These are phyloP conservation scores for Motacilla alba DNA, from an alignment of 2,113 vertebrate species.

Conservation along the genomic window DNA sequence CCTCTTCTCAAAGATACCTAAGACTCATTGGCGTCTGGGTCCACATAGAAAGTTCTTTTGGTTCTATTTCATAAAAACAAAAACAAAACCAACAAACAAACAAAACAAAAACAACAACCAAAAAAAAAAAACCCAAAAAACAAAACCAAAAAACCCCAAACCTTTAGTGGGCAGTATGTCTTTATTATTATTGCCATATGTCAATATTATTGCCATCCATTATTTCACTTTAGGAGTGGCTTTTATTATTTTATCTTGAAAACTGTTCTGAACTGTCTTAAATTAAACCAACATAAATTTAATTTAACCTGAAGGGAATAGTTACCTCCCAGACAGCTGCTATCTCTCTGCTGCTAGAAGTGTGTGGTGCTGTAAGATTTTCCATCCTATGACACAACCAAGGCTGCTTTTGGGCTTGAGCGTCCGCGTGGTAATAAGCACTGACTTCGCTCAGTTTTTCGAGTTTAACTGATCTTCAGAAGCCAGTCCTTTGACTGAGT, in stretches of 20 bases:
- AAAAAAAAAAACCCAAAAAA: neutral
- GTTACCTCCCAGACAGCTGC: neutral
- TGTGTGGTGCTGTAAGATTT: neutral
- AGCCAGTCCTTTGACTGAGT: neutral
- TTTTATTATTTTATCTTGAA: slow-evolving; percentile 14
- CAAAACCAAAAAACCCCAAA: too few relatives aligned
- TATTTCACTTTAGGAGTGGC: neutral
- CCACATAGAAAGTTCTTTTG: neutral
- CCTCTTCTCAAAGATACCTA: neutral
- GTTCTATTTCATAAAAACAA: neutral
- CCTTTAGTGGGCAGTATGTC: neutral
- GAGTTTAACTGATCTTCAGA: neutral
- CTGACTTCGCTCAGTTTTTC: neutral
- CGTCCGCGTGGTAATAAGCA: neutral
- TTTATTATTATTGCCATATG: neutral
- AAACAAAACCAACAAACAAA: too few relatives aligned
- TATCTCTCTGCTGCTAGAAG: neutral
- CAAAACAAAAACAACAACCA: too few relatives aligned
- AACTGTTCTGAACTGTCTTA: neutral
- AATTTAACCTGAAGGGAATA: neutral
- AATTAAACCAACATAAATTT: neutral
- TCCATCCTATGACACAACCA: neutral
- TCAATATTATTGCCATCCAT: neutral
- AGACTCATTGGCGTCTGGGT: neutral
- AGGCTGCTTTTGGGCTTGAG: neutral